Evolutionary conservation across 2,888 invertebrate genomes (phyloP), one percentile per base, ranked within the genome.

Genomic region (Adelognathus sp.): DNA sequence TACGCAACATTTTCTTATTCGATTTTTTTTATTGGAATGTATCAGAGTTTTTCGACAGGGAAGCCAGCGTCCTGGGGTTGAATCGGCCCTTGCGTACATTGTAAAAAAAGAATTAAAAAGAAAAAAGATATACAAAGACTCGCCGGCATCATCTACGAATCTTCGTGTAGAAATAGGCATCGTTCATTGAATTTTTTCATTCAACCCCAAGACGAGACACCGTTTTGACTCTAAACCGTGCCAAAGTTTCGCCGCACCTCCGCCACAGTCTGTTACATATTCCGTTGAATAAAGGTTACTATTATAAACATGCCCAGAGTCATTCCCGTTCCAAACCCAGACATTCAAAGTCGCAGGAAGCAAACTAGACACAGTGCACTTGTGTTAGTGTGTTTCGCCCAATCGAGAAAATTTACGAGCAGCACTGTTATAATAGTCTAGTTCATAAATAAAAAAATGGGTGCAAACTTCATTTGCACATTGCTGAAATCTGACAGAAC

Each of bases 191-290:
- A 50, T 50, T 61, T 60, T 76, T 44, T 58, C 60, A 41, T 71
- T 76, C 44, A 54, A 69, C 54, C 39, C 74, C 64, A 54, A 58
- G 44, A 63, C 54, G 61, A 72, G 72, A 82, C 76, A 74, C 64
- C 69, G 41, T 72, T 54, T 52, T 41, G 21, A 63, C 54, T 72
- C 41, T 70, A 67, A 81, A 78, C 74, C 73, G 80, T 81, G 80
- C 83, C 81, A 82, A 81, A 81, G 84, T 85, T 82, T 86, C 83
- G 83, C 81, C 82, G 79, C 83, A 84, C 75, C 82, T 85, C 81
- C 80, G 81, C 82, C 82, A 82, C 82, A 84, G 86, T 88, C 87
- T 88, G 88, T 88, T 88, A 86, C 77, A 85, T 86, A 86, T 88
- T 87, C 81, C 85, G 86, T 88, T 87, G 83, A 88, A 86, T 87